Evolutionary conservation across 2,797 vertebrate genomes (phyloP), one percentile per base, ranked within the genome.

Genomic region (Eulemur coronatus): DNA sequence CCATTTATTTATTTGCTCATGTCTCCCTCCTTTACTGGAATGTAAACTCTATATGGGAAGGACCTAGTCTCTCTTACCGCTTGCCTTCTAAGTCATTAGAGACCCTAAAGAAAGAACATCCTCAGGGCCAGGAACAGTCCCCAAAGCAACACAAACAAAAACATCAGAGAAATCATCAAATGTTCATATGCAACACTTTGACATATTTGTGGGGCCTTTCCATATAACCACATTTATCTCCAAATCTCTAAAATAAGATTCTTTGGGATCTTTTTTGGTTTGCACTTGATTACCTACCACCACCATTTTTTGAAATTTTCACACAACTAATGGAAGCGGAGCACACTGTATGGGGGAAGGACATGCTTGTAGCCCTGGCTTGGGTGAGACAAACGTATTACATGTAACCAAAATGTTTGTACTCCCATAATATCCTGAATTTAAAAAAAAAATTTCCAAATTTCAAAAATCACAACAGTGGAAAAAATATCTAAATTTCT

Each of bases 231-330:
- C 46, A 30, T 52, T 57, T 26, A 20, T 35, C 35, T 57, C 38
- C 50, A 67, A 38, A 59, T 30, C 11, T 91, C 73, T 41, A 61
- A 89, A 96, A 91, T 55, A 79, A 90, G 14, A 17, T 75, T 52
- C 48, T 95, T 84, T 91, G 30, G 20, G 30, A 70, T 94, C 28
- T 57, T 89, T 65, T 65, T 75, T 81, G 22, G 30, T 69, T 85
- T 87, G 9, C 12, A 41, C 7, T 75, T 93, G 61, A 3, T 63
- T 76, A 57, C 10, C 35, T 76, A 69, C 24, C 14, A 84, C 46
- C 26, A 69, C 20, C 22, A 84, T 87, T 93, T 96, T 67, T 63
- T 95, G n/a, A 95, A 73, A 86, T 72, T 75, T 95, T 72, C 15
- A 86, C 43, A 46, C 43, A 46, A 46, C 43, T 46, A 46, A 46